Percentiles rank a stretch among this genome's conserved stretches.
Evolutionary conservation across 2,113 vertebrate species (phyloP).

Genomic region (Myotis lucifugus): DNA sequence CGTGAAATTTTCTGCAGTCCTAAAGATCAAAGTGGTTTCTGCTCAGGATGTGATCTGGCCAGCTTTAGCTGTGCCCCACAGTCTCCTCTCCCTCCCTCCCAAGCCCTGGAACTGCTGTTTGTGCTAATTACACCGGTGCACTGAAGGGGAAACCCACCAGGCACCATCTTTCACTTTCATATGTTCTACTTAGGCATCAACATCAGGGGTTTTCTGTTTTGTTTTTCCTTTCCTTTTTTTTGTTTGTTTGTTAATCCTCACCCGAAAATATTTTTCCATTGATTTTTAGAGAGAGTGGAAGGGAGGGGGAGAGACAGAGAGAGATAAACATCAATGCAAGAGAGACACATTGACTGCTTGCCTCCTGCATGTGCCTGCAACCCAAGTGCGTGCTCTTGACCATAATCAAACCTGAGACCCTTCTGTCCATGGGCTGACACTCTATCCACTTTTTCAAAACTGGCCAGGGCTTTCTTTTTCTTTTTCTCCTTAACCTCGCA

Average conservation of each 20-base stretch:
- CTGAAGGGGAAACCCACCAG: neutral
- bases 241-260: too few species aligned
- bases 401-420: too few species aligned
- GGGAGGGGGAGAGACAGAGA: too few species aligned
- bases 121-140: neutral
- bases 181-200: neutral
- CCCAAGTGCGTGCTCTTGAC: too few species aligned
- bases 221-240: neutral
- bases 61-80: neutral
- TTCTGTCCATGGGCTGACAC: too few species aligned
- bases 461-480: too few species aligned
- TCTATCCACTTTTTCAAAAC: too few species aligned
- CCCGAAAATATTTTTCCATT: too few species aligned
- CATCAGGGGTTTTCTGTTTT: neutral
- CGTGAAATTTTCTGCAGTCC: neutral
- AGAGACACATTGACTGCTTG: too few species aligned
- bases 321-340: too few species aligned
- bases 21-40: neutral
- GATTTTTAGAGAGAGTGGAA: too few species aligned
- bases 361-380: too few species aligned
- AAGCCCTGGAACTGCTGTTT: neutral
- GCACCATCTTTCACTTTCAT: neutral
- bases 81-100: neutral
- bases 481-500: slow-evolving; percentile 13
- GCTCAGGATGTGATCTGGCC: neutral